Base-by-base conservation (phyloP, 1,140 invertebrate species). In the Hestina assimilis region DNA sequence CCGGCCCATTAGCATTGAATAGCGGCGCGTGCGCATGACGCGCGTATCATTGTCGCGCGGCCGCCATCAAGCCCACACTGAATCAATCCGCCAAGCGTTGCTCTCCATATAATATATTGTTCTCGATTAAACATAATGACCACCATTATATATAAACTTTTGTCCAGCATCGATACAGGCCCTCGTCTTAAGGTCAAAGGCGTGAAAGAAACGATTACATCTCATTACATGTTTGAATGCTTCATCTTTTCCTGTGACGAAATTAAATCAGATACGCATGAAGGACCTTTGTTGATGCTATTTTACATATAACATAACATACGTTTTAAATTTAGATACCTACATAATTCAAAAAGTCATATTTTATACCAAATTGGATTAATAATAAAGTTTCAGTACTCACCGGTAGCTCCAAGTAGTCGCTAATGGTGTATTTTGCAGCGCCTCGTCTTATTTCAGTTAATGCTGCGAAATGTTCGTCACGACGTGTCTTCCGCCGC, bases 371-470 rank as follows among this genome's bases (percentile, higher is more conserved):
- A 15, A 35, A 15, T 3, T 12, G 12, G 15, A 45, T 8, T 26
- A 4, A 15, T 7, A 26, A 28, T 6, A 38, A 38, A 24, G 11
- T 42, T 24, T 24, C 24, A 17, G 11, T 29, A 59, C 87, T 89
- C 66, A 89, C 87, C 87, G 87, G 87, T 69, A 89, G 50, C 62
- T 89, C 83, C 26, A 89, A 74, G 56, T 89, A 89, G 48, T 89
- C 86, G 3, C 67, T 62, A 45, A 89, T 87, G 17, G 76, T 85
- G 62, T 86, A 79, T 54, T 83, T 87, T 35, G 86, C 87, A 38
- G 86, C 83, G 7, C 87, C 87, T 41, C 78, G 72, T 42, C 86
- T 72, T 64, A 89, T 86, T 48, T 89, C 86, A 11, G 85, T 79
- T 9, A 88, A 65, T 1, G 88, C 88, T 9, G 77, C 68, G 58